Base-by-base conservation (phyloP, 2,797 vertebrate species). In the Centropyge bicolor region DNA sequence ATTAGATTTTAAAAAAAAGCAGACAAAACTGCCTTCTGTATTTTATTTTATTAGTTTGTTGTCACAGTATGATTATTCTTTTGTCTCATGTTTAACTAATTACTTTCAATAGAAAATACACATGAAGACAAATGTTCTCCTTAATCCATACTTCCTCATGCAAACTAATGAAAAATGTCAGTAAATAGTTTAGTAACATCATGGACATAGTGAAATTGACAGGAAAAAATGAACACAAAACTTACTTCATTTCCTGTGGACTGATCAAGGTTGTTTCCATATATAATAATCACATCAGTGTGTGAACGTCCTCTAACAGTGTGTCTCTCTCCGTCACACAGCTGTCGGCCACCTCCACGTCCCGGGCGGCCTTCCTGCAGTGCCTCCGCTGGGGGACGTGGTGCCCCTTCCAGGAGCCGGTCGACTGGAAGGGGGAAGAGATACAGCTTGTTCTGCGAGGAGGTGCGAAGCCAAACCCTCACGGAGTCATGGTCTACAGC, bases 371-470 rank as follows among this genome's bases (percentile, higher is more conserved):
- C 0, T 96, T 96, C 79, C 94, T 97, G 95, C 95, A 96, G 84
- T 93, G 95, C 14, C 86, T 99, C 20, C 95, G 98, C 64, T 99
- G 98, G 98, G 97, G 96, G 0, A 81, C 93, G 27, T 98, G 97
- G 96, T 97, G 81, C 84, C 97, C 97, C 0, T 82, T 80, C 24
- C 90, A 27, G 0, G 93, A 91, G 0, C 8, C 87, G 0, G 12
- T 71, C 49, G 83, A 86, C 55, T 82, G 83, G 72, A 82, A 74
- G 3, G 75, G 89, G 3, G 90, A 91, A 0, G 93, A 94, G 0
- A 94, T 96, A 70, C 92, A 89, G 55, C 86, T 99, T 51, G 91
- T 95, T 27, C 91, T 99, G 84, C 95, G 90, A 13, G 97, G 97
- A 0, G 96, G 97, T 0, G 69, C 95, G 52, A 54, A 17, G 83